Evolutionary conservation across 2,888 invertebrate species (phyloP), one percentile per base, ranked within the genome.

Genomic region (Antheraea assamensis): DNA sequence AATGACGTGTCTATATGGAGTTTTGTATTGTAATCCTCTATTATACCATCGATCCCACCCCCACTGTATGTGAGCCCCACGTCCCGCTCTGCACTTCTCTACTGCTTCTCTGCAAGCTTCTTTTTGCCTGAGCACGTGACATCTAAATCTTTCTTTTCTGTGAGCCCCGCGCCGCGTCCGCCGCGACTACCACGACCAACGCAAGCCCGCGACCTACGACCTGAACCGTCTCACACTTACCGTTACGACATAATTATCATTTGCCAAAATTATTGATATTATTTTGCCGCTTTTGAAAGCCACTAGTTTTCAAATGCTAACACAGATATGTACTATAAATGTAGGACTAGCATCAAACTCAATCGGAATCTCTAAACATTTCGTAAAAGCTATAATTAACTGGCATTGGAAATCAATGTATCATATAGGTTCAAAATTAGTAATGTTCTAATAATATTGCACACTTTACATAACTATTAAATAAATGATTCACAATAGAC

Each of bases 51-150:
- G 82, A 88, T 90, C 92, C 93, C 88, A 83, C 90, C 91, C 86
- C 90, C 89, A 93, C 91, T 92, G 93, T 89, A 91, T 93, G 91
- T 91, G 89, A 91, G 92, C 92, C 92, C 93, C 92, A 92, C 92
- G 90, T 93, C 93, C 94, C 92, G 92, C 93, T 93, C 93, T 93
- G 94, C 94, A 94, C 94, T 93, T 93, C 94, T 94, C 93, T 93
- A 93, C 93, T 94, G 94, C 94, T 94, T 93, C 93, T 94, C 93
- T 93, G 94, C 94, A 94, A 94, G 94, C 94, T 94, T 94, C 87
- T 93, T 93, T 93, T 92, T 93, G 94, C 94, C 93, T 94, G 89
- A 91, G 94, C 94, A 93, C 94, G 91, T 89, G 87, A 87, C 86
- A 87, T 90, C 86, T 88, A 79, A 85, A 77, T 85, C 87, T 88